phyloP scores from a whole-genome alignment of 2,797 vertebrate species.

The Pygocentrus nattereri region DNA sequence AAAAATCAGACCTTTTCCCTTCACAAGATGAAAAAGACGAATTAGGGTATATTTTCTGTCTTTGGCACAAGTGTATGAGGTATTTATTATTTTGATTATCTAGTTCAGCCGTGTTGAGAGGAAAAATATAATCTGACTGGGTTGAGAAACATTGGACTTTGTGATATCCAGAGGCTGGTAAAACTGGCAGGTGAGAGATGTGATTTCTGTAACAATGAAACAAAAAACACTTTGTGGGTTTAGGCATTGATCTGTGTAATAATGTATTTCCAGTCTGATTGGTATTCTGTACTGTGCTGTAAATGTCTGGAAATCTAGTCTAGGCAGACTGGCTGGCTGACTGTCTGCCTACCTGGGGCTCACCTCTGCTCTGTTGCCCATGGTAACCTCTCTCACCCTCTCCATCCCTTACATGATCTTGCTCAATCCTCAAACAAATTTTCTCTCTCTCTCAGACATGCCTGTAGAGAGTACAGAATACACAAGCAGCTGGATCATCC shows the following conservation, averaged over 20 bases:
- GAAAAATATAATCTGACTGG: not conserved
- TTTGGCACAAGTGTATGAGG: not conserved
- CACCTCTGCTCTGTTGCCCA: constrained; percentile 61
- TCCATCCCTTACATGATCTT: not conserved
- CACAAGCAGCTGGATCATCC: constrained; percentile 99
- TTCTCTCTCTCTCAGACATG: constrained; percentile 82
- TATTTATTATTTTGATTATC: not conserved
- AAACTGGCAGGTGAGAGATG: not conserved
- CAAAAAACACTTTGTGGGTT: too few relatives aligned
- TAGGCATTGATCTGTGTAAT: constrained; percentile 20
- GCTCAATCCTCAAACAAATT: too few relatives aligned
- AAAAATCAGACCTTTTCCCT: not conserved
- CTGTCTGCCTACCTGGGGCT: constrained; percentile 40
- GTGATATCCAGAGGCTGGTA: not conserved
- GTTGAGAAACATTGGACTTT: not conserved
- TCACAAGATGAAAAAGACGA: not conserved
- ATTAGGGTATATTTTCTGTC: not conserved
- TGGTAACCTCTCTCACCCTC: constrained; percentile 52
- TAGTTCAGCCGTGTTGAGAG: not conserved
- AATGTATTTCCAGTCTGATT: constrained; percentile 50
- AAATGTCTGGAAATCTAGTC: constrained; percentile 50
- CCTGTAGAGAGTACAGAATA: constrained; percentile 99
- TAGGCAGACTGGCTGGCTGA: constrained; percentile 9
- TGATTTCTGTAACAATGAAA: not conserved
- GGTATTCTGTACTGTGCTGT: constrained; percentile 55